Conservation (phyloP, 2,797 vertebrate species). For the Anabacerthia variegaticeps region DNA sequence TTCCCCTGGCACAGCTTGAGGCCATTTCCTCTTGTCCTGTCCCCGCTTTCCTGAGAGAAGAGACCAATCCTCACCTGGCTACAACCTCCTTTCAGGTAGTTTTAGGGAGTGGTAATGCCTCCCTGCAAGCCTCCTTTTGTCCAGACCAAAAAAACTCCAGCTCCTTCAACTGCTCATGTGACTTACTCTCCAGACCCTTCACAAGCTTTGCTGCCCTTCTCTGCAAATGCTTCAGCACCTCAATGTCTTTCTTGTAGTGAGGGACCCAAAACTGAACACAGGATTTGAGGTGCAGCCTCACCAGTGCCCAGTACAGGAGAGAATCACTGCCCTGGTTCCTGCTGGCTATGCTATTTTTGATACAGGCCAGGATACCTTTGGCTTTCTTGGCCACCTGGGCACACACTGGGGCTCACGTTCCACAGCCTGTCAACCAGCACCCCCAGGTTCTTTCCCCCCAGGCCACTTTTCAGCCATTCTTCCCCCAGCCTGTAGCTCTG, state of each 20-base stretch:
- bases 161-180: neutral
- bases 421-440: neutral
- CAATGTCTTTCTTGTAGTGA: neutral
- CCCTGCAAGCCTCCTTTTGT: neutral
- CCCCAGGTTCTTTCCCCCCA: rapidly evolving
- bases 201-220: neutral
- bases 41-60: neutral
- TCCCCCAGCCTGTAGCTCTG: neutral
- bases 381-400: neutral
- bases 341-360: neutral
- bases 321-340: neutral
- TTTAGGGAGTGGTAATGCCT: neutral
- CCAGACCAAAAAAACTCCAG: neutral
- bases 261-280: neutral
- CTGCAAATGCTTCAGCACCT: rapidly evolving
- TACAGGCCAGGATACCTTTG: rapidly evolving
- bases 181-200: neutral
- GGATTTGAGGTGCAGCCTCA: neutral
- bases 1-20: neutral
- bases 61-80: neutral
- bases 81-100: neutral
- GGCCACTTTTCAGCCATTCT: neutral
- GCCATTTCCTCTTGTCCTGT: neutral
- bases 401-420: neutral
- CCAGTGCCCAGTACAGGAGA: neutral